phyloP scores from a whole-genome alignment of 2,888 invertebrate genomes.

The Opisthograptis luteolata region DNA sequence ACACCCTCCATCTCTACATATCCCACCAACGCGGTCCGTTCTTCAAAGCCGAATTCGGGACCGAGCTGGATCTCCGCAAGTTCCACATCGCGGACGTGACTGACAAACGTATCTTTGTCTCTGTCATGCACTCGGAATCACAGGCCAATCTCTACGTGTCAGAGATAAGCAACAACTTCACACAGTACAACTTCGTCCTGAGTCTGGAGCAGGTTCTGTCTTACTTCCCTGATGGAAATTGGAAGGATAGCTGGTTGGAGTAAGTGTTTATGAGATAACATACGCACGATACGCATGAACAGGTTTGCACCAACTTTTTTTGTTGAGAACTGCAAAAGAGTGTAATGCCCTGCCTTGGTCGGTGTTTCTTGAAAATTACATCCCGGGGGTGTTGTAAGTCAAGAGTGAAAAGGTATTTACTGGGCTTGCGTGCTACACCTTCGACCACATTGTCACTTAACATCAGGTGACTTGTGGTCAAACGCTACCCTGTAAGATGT shows the following conservation, averaged over 20 bases:
- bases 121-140: constrained; percentile 90
- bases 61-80: constrained; percentile 85
- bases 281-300: too few species aligned
- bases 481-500: too few species aligned
- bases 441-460: too few species aligned
- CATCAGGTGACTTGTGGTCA: too few species aligned
- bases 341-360: too few species aligned
- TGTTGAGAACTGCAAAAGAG: too few species aligned
- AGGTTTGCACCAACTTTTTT: too few species aligned
- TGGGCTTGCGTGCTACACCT: too few species aligned
- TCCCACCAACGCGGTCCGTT: constrained; percentile 90
- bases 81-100: constrained; percentile 94
- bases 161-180: constrained; percentile 86
- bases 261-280: too few species aligned
- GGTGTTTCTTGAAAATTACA: too few species aligned
- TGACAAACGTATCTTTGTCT: constrained; percentile 91
- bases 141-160: constrained; percentile 93
- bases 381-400: too few species aligned
- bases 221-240: constrained; percentile 92
- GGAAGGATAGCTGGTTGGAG: constrained; percentile 93
- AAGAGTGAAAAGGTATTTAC: too few species aligned
- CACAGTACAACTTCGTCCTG: constrained; percentile 88
- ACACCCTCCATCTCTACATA: constrained; percentile 88
- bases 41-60: constrained; percentile 89
- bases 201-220: constrained; percentile 92